Evolutionary conservation across 2,797 vertebrate genomes (phyloP).

Genomic region (Pipistrellus pygmaeus): DNA sequence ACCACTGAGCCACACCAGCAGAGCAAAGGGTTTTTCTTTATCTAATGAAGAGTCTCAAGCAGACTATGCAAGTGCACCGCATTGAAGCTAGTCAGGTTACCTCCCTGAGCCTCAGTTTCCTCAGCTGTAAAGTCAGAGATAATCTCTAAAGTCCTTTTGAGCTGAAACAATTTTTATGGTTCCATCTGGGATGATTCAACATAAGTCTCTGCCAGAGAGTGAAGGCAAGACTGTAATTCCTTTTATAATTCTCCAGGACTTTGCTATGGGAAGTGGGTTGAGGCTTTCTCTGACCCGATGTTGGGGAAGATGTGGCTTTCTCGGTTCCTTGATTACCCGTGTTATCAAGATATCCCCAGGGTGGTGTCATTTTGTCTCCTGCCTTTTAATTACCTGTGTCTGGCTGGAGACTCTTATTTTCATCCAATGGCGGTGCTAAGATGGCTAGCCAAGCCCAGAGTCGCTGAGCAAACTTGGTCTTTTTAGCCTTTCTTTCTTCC

Average conservation of each 20-base stretch:
- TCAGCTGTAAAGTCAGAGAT: conserved; percentile 32
- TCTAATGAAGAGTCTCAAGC: not conserved
- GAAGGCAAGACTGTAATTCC: not conserved
- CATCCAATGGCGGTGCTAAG: not conserved
- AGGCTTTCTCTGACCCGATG: not conserved
- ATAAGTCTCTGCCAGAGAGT: not conserved
- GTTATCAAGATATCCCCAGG: not conserved
- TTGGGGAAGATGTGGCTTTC: not conserved
- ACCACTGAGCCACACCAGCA: too few species aligned
- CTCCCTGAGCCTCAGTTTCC: conserved; percentile 42
- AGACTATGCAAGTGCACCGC: not conserved
- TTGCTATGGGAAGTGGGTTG: not conserved
- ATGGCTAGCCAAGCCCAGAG: not conserved
- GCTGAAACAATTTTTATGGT: conserved; percentile 40
- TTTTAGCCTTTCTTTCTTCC: conserved; percentile 29
- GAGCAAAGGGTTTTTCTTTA: not conserved
- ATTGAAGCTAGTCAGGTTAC: not conserved
- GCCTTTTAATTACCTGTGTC: conserved; percentile 41
- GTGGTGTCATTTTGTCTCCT: conserved; percentile 4
- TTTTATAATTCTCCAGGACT: conserved; percentile 31
- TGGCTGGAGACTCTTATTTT: not conserved
- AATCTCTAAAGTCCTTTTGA: conserved; percentile 12
- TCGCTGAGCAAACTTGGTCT: not conserved
- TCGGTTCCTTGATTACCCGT: not conserved
- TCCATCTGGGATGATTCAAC: conserved; percentile 12